Evolutionary conservation across 2,113 vertebrate species (phyloP).

Genomic region (Microcebus lehilahytsara): DNA sequence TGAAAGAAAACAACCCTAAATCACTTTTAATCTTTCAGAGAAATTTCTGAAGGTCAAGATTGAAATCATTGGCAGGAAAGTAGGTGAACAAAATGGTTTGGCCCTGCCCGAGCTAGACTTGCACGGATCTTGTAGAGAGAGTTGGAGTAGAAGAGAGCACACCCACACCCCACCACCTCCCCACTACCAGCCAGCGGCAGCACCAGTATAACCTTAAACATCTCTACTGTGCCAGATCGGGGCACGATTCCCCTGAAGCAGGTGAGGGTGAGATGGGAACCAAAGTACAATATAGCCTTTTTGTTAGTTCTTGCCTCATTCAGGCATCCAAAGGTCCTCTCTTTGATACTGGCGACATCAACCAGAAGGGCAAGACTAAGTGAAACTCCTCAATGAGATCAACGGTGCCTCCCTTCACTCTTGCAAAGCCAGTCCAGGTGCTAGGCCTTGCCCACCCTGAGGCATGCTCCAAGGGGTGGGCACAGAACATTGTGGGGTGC

Average conservation of each 20-base stretch:
- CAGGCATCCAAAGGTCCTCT: not conserved
- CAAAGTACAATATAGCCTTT: not conserved
- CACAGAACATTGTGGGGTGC: not conserved
- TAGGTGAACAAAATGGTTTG: slow-evolving; percentile 27
- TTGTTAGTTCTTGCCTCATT: not conserved
- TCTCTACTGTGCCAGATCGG: not conserved
- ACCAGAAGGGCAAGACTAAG: not conserved
- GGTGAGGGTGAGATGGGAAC: not conserved
- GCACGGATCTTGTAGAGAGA: not conserved
- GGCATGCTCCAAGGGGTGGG: not conserved
- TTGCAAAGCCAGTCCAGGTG: not conserved
- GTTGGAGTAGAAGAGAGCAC: not conserved
- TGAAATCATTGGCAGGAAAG: slow-evolving; percentile 32
- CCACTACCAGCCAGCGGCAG: not conserved
- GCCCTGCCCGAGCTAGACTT: not conserved
- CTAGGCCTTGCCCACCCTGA: not conserved
- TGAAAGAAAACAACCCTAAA: slow-evolving; percentile 53
- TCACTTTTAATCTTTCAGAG: slow-evolving; percentile 31
- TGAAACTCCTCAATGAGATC: not conserved
- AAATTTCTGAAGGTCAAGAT: slow-evolving; percentile 56
- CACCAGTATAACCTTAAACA: not conserved
- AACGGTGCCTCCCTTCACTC: not conserved
- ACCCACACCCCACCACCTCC: not conserved
- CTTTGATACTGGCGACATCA: not conserved
- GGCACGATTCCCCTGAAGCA: not conserved